phyloP scores from a whole-genome alignment of 2,797 vertebrate genomes.

The Sorex maritimensis region DNA sequence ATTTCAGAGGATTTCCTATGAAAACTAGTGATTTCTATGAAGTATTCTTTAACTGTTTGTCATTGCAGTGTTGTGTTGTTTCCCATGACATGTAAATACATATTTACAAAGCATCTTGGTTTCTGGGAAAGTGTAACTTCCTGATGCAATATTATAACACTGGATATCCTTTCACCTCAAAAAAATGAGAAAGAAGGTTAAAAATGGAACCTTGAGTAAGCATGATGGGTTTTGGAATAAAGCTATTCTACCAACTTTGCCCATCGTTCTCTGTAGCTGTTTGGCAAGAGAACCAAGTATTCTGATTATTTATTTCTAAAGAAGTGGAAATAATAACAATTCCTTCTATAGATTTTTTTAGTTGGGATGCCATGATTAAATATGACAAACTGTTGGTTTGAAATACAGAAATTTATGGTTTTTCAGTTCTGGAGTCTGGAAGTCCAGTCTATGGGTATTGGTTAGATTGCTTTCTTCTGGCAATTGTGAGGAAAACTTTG shows the following conservation, averaged over 20 bases:
- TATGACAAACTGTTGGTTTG: background rate
- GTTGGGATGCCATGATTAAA: background rate
- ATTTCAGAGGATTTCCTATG: background rate
- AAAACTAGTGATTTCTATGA: conserved; percentile 15
- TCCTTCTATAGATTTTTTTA: background rate
- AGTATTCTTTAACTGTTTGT: background rate
- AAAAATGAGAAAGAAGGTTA: background rate
- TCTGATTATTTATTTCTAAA: background rate
- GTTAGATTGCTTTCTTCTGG: background rate
- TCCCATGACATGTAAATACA: background rate
- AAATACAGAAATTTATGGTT: conserved; percentile 5
- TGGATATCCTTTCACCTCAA: background rate
- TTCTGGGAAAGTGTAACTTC: background rate
- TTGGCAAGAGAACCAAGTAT: background rate
- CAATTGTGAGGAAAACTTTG: background rate
- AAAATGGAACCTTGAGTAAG: background rate
- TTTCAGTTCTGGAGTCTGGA: background rate
- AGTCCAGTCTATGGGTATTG: background rate
- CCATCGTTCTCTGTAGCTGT: background rate
- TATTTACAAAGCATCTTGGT: background rate
- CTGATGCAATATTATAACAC: background rate
- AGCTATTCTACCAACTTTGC: background rate
- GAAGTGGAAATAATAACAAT: background rate
- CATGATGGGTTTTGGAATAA: background rate
- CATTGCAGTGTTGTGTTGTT: background rate